Evolutionary conservation across 2,113 vertebrate species (phyloP), one percentile per base, ranked within the genome.

Genomic region (Sphaerodactylus townsendi): DNA sequence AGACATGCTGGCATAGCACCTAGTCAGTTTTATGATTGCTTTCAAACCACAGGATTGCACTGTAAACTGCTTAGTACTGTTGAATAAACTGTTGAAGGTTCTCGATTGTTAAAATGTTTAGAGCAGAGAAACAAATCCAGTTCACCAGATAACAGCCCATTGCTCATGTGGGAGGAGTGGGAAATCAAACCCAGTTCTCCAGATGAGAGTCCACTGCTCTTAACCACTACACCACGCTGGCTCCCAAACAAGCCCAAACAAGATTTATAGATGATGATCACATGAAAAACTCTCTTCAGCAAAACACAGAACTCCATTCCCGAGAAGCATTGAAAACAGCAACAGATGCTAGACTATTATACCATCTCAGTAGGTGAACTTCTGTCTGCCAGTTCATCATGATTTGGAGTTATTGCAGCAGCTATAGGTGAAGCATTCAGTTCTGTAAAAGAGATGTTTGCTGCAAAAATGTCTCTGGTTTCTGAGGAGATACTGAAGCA

Each of bases 71-170:
- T 99, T 94, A 95, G 39, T 79, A 97, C 97, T 1, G 98, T 96
- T 83, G 93, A 98, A 76, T 95, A 95, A 94, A 98, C 97, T 85
- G 97, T 98, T 71, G 92, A 93, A 23, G 98, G 99, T 99, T 86
- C 95, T 99, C 95, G 97, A 98, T 89, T 92, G 98, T 39, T 4
- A 23, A 23, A 96, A n/a, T n/a, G n/a, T n/a, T n/a, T n/a, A n/a
- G n/a, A n/a, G n/a, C n/a, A n/a, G n/a, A n/a, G n/a, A n/a, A n/a
- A n/a, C n/a, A n/a, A n/a, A n/a, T n/a, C n/a, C n/a, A n/a, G n/a
- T n/a, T n/a, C n/a, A n/a, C n/a, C n/a, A n/a, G n/a, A n/a, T n/a
- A n/a, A n/a, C n/a, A n/a, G n/a, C n/a, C n/a, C n/a, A n/a, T n/a
- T n/a, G n/a, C n/a, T n/a, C n/a, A n/a, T n/a, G n/a, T n/a, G n/a